Conservation (phyloP, 2,113 vertebrate genomes). For the Amblyopsis rosae region DNA sequence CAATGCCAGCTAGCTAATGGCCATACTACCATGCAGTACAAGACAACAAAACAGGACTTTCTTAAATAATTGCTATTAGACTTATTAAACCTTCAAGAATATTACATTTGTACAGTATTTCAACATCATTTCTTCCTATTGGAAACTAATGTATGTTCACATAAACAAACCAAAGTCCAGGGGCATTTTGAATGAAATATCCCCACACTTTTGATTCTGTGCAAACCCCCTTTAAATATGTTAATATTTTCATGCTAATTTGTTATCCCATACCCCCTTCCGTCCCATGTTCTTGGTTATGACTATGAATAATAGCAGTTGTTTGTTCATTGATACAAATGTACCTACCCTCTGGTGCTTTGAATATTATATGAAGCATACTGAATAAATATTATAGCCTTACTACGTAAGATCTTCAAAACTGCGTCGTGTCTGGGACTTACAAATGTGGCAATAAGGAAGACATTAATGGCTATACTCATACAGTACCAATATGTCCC, state of each 20-base stretch:
- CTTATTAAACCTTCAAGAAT: no score
- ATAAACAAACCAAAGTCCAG: slow-evolving; percentile 33
- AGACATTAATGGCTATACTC: not conserved
- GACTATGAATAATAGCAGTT: not conserved
- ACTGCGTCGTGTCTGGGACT: not conserved
- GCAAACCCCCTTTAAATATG: slow-evolving; percentile 29
- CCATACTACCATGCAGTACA: not conserved
- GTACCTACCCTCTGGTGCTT: not conserved
- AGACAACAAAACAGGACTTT: not conserved
- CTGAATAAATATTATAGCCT: not conserved
- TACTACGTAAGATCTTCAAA: slow-evolving; percentile 3
- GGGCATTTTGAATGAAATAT: slow-evolving; percentile 40
- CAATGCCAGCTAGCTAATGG: slow-evolving; percentile 1
- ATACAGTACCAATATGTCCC: not conserved
- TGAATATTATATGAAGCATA: not conserved
- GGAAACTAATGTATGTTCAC: slow-evolving; percentile 15
- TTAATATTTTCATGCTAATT: slow-evolving; percentile 35
- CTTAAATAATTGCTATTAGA: no score
- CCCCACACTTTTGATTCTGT: slow-evolving; percentile 7
- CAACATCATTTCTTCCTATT: slow-evolving; percentile 1
- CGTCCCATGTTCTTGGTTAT: not conserved
- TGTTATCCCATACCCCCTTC: slow-evolving; percentile 21
- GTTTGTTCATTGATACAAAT: slow-evolving; percentile 10
- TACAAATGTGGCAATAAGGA: not conserved
- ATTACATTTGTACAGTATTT: no score